Evolutionary conservation across 1,140 invertebrate species (phyloP).

Genomic region (Argopecten irradians): DNA sequence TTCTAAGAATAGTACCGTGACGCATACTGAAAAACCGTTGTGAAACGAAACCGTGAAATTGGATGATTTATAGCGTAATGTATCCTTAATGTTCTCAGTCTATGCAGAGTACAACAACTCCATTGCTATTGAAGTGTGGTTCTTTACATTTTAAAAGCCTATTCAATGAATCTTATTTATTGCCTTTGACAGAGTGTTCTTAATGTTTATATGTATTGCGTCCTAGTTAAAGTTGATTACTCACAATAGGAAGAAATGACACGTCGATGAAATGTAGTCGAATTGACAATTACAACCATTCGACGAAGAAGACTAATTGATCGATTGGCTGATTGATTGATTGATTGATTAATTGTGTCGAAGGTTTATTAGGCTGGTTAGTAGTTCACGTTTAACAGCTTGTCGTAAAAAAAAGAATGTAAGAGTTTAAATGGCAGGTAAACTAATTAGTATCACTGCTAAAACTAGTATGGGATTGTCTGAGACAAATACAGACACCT

Average conservation of each 20-base stretch:
- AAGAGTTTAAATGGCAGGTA: background rate
- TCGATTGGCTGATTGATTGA: background rate
- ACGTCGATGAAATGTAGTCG: background rate
- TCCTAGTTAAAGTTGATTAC: background rate
- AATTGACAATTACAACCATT: background rate
- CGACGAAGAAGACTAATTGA: background rate
- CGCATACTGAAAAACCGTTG: background rate
- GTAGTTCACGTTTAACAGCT: slow-evolving; percentile 24
- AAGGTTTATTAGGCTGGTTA: too few species aligned
- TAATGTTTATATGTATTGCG: background rate
- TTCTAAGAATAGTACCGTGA: background rate
- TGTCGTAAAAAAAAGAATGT: background rate
- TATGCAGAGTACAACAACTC: background rate
- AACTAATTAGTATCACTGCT: too few species aligned
- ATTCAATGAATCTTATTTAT: slow-evolving; percentile 5
- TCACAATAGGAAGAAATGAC: background rate
- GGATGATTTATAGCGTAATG: background rate
- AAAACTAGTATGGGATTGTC: too few species aligned
- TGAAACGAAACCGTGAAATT: background rate
- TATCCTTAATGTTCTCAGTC: background rate
- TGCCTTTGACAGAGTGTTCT: background rate
- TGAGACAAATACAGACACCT: too few species aligned
- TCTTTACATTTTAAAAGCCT: slow-evolving; percentile 11
- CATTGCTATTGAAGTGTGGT: background rate
- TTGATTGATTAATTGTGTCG: too few species aligned